Evolutionary conservation across 2,888 invertebrate species (phyloP).

Genomic region (Amphiduros pacificus): DNA sequence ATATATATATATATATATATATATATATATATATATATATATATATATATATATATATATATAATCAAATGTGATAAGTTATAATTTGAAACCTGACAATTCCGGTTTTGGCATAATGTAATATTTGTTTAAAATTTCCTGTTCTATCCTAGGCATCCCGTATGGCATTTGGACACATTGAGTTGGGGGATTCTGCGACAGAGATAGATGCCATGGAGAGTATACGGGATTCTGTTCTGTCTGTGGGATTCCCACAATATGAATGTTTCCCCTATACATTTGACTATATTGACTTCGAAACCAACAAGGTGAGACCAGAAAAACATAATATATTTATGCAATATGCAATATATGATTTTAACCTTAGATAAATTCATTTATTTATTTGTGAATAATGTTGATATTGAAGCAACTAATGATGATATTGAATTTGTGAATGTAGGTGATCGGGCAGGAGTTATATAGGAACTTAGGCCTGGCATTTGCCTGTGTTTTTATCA

Average conservation of each 20-base stretch:
- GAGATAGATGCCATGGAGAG: neutral
- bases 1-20: no score
- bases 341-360: neutral
- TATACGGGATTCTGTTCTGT: neutral
- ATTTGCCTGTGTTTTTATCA: constrained; percentile 77
- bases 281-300: constrained; percentile 1
- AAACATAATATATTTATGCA: no score
- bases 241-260: neutral
- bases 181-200: neutral
- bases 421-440: no score
- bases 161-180: neutral
- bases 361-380: neutral
- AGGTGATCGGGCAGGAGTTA: constrained; percentile 74
- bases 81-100: no score
- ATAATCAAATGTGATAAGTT: no score
- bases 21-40: no score
- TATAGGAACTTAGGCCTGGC: constrained; percentile 76
- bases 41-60: no score
- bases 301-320: constrained; percentile 9
- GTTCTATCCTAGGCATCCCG: neutral
- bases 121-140: neutral
- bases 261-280: constrained; percentile 1
- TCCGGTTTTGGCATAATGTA: no score
- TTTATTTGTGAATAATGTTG: neutral
- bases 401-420: no score